Evolutionary conservation across 2,888 invertebrate genomes (phyloP).

Genomic region (Imbricaverruca yamaguchii): DNA sequence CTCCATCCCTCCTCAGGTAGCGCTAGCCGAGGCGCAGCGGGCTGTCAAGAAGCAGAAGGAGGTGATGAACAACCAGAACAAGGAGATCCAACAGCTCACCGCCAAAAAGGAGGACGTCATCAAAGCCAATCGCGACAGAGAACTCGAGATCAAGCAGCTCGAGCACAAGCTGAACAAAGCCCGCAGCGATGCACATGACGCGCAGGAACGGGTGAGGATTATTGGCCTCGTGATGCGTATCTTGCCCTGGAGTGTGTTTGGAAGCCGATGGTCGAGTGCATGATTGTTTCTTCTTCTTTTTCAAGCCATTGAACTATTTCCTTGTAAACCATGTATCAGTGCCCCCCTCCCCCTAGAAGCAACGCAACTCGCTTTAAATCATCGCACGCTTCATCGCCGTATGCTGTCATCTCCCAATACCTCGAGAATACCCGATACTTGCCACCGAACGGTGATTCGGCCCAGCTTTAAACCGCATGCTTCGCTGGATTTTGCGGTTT

Average conservation of each 20-base stretch:
- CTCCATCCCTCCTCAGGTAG: slow-evolving; percentile 36
- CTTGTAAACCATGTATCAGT: too few species aligned
- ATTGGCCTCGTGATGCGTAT: too few species aligned
- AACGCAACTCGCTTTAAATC: too few species aligned
- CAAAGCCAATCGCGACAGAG: slow-evolving; percentile 44
- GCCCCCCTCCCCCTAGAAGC: too few species aligned
- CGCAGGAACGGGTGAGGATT: slow-evolving; percentile 50
- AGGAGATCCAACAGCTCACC: slow-evolving; percentile 55
- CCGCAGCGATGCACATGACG: slow-evolving; percentile 53
- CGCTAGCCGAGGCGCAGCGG: slow-evolving; percentile 45
- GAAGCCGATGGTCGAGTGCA: background rate
- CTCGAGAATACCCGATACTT: too few species aligned
- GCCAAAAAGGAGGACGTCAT: slow-evolving; percentile 58
- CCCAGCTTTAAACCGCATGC: too few species aligned
- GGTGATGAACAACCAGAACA: slow-evolving; percentile 57
- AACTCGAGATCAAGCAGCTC: slow-evolving; percentile 43
- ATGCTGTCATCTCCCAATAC: too few species aligned
- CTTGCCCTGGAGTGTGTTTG: too few species aligned
- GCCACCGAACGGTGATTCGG: too few species aligned
- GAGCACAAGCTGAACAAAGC: slow-evolving; percentile 43
- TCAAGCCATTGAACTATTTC: too few species aligned
- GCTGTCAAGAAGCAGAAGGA: slow-evolving; percentile 54
- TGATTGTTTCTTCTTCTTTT: background rate
- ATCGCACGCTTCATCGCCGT: too few species aligned
- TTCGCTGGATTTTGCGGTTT: too few species aligned